These are phyloP conservation scores for Sinodicranocentrus sp. DNA, from an alignment of 2,888 invertebrate species.

Conservation along the genomic window DNA sequence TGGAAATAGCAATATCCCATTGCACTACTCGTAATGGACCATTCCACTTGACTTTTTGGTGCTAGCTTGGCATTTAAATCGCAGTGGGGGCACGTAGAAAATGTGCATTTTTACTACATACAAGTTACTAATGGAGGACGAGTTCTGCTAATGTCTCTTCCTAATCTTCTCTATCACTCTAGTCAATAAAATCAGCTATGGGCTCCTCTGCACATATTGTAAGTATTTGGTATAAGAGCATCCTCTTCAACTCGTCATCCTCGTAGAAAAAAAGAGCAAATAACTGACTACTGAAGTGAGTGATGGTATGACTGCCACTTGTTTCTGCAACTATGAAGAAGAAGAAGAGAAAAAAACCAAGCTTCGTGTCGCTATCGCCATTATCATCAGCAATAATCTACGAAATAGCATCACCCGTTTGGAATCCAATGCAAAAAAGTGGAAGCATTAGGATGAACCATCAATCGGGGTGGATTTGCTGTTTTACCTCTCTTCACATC, in stretches of 20 bases:
- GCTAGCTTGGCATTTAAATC: background rate
- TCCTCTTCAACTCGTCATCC: too few species aligned
- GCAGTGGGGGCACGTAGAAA: background rate
- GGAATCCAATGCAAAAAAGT: constrained; percentile 40
- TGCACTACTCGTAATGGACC: too few species aligned
- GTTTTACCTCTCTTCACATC: too few species aligned
- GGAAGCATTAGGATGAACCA: constrained; percentile 40
- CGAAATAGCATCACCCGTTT: constrained; percentile 33
- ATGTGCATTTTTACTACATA: background rate
- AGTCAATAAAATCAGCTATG: constrained; percentile 32
- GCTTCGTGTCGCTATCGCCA: constrained; percentile 48
- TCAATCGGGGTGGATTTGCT: constrained; percentile 17
- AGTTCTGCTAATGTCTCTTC: constrained; percentile 59
- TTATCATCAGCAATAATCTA: constrained; percentile 63
- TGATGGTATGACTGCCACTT: constrained; percentile 53
- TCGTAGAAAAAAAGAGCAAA: constrained; percentile 3
- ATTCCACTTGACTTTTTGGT: too few species aligned
- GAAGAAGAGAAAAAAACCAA: constrained; percentile 34
- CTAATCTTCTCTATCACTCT: constrained; percentile 38
- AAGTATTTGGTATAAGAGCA: too few species aligned
- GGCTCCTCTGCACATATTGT: too few species aligned
- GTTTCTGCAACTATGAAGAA: constrained; percentile 31
- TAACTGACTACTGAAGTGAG: constrained; percentile 16
- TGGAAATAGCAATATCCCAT: too few species aligned
- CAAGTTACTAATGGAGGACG: constrained; percentile 45